phyloP scores from a whole-genome alignment of 2,113 vertebrate genomes.

The Asarcornis scutulata region DNA sequence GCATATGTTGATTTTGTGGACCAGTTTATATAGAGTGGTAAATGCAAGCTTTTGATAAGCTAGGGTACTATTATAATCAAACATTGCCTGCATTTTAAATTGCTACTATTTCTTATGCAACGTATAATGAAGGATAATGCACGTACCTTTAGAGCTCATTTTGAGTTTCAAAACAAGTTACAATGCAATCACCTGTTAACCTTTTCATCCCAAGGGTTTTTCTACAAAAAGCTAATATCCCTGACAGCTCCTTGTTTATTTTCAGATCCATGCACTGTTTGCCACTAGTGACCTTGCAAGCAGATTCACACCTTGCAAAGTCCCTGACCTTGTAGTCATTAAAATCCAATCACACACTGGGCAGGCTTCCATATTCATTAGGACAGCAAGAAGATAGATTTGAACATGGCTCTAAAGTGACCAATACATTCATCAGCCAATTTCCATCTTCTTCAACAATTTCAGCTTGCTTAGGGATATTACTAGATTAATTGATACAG shows the following conservation, averaged over 20 bases:
- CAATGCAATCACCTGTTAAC: constrained; percentile 71
- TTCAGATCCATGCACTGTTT: constrained; percentile 64
- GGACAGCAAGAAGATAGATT: constrained; percentile 75
- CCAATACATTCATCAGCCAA: constrained; percentile 76
- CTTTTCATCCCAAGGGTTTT: constrained; percentile 67
- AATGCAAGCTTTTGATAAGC: constrained; percentile 47
- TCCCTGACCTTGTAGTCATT: constrained; percentile 75
- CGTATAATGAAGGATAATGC: constrained; percentile 55
- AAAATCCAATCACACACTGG: constrained; percentile 76
- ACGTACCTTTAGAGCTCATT: constrained; percentile 53
- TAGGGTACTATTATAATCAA: constrained; percentile 51
- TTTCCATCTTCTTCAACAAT: constrained; percentile 74
- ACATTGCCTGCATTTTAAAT: constrained; percentile 48
- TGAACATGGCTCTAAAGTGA: constrained; percentile 77
- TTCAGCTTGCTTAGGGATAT: constrained; percentile 71
- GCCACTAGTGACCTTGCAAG: constrained; percentile 68
- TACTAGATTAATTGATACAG: constrained; percentile 72
- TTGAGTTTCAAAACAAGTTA: constrained; percentile 71
- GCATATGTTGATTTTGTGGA: not conserved
- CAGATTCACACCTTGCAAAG: constrained; percentile 68
- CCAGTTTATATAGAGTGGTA: not conserved
- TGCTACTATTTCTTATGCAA: constrained; percentile 43
- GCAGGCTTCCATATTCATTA: constrained; percentile 77
- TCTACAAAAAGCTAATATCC: constrained; percentile 70
- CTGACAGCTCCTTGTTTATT: constrained; percentile 72